Evolutionary conservation across 2,888 invertebrate species (phyloP), one percentile per base, ranked within the genome.

Genomic region (Polyommatus iphigenia): DNA sequence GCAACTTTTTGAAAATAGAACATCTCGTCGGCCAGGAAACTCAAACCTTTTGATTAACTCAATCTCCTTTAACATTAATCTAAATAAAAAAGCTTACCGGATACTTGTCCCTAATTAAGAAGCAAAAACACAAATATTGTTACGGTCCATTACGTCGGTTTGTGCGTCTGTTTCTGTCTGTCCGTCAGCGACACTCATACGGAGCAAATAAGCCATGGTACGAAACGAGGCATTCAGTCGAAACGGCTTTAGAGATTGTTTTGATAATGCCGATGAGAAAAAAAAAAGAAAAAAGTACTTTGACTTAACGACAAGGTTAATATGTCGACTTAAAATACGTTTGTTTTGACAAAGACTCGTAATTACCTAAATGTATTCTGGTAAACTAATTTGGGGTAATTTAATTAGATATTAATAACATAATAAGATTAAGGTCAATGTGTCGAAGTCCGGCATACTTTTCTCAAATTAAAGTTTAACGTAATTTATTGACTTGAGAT

Each of bases 31-130:
- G 75, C 29, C 75, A 50, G 75, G 50, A 75, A 50, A 46, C 73
- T 24, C 10, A 24, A 29, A 54, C 41, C 62, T 41, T 46, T 73
- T 73, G 73, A 72, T 75, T 50, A 50, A 75, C 50, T 75, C 50
- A 29, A 75, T 75, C 29, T 54, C 54, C 54, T 50, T 7, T 29
- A 15, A 50, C 75, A 75, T 75, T 18, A 75, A 75, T 75, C 75
- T 75, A 29, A 57, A 72, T 73, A 72, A 36, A 41, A 81, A 82
- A 81, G 62, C 77, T 80, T 82, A 83, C 85, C 84, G 84, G 86
- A 86, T 93, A 91, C 89, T 90, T 92, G 90, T 88, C 87, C 87
- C 90, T 89, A 92, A 92, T 93, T 91, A 93, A 91, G 89, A 90
- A 88, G 85, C 85, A 85, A 87, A 89, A 89, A 88, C 89, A 87